Evolutionary conservation across 2,888 invertebrate genomes (phyloP).

Genomic region (Pseudoips prasinana): DNA sequence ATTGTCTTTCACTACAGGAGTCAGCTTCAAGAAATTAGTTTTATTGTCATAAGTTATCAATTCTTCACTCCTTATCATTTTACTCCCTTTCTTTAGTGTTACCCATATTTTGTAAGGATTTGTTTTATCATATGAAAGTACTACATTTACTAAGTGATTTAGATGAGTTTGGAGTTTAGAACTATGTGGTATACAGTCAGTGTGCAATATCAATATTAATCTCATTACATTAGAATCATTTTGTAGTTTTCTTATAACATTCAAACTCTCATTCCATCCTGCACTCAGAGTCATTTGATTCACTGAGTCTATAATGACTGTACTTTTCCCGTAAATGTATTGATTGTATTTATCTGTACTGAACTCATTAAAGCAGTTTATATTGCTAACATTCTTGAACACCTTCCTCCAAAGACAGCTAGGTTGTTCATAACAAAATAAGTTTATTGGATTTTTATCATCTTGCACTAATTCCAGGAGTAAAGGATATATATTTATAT

Average conservation of each 20-base stretch:
- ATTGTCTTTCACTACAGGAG: slow-evolving; percentile 46
- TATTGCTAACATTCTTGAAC: slow-evolving; percentile 39
- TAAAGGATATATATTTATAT: slow-evolving; percentile 60
- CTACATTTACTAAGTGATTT: slow-evolving; percentile 67
- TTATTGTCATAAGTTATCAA: slow-evolving; percentile 51
- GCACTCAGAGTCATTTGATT: slow-evolving; percentile 65
- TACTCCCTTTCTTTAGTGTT: slow-evolving; percentile 77
- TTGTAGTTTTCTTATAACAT: slow-evolving; percentile 43
- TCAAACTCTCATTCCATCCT: slow-evolving; percentile 62
- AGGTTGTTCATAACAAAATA: slow-evolving; percentile 65
- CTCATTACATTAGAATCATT: slow-evolving; percentile 45
- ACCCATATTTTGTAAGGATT: slow-evolving; percentile 50
- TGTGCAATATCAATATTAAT: slow-evolving; percentile 67
- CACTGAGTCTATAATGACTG: slow-evolving; percentile 64
- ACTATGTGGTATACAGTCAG: slow-evolving; percentile 67
- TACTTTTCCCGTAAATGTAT: slow-evolving; percentile 41
- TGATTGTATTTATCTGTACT: slow-evolving; percentile 31
- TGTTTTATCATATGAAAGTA: slow-evolving; percentile 50
- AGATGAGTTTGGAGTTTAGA: slow-evolving; percentile 67
- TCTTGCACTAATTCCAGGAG: slow-evolving; percentile 47
- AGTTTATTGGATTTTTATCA: slow-evolving; percentile 41
- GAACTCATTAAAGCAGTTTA: slow-evolving; percentile 47
- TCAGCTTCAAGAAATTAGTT: slow-evolving; percentile 49
- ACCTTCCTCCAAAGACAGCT: slow-evolving; percentile 51
- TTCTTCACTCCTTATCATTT: slow-evolving; percentile 72